Evolutionary conservation across 2,113 vertebrate species (phyloP).

Genomic region (Macrotus californicus): DNA sequence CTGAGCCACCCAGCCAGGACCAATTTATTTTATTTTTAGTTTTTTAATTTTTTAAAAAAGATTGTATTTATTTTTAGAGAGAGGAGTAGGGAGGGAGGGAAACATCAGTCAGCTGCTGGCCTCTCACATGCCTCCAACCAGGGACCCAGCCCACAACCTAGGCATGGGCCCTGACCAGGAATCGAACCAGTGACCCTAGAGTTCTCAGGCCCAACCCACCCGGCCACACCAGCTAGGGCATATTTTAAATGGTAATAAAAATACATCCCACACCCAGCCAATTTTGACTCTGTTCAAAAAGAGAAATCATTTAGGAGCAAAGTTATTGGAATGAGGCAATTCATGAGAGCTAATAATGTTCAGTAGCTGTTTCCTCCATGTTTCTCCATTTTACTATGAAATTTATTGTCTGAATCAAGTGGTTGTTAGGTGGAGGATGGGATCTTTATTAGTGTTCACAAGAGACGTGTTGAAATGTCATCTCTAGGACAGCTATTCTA

Average conservation of each 20-base stretch:
- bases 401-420: conserved; percentile 39
- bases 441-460: conserved; percentile 33
- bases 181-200: too few species aligned
- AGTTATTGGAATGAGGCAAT: conserved; percentile 20
- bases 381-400: conserved; percentile 36
- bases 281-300: conserved; percentile 23
- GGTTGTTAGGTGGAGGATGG: not conserved
- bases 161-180: too few species aligned
- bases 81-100: too few species aligned
- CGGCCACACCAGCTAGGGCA: too few species aligned
- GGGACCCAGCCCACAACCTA: too few species aligned
- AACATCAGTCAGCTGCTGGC: too few species aligned
- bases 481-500: conserved; percentile 41
- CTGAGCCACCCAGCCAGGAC: too few species aligned
- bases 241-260: not conserved
- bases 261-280: not conserved
- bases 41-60: too few species aligned
- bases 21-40: too few species aligned
- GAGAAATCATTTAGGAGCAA: conserved; percentile 28
- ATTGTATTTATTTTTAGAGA: too few species aligned
- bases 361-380: not conserved
- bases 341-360: conserved; percentile 17
- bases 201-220: too few species aligned
- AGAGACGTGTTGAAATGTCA: conserved; percentile 39
- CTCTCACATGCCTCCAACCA: too few species aligned